Base-by-base conservation (phyloP, 2,797 vertebrate genomes). In the Phrynocephalus guinanensis region DNA sequence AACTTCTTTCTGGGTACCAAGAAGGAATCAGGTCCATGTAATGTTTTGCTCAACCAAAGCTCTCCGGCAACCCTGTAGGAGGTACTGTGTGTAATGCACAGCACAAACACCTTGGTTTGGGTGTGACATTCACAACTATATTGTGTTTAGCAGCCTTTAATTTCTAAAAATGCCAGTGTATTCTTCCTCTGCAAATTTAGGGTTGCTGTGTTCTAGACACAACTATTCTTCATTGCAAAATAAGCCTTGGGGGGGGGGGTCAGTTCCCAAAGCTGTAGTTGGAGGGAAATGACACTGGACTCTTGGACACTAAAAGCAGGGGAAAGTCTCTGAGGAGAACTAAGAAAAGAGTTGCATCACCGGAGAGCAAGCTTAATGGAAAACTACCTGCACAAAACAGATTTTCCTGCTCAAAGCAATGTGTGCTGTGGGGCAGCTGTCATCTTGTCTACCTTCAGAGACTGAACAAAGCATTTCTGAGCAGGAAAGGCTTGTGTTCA, bases 381-480 rank as follows among this genome's bases (percentile, higher is more conserved):
- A 87, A 87, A 70, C 73, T 83, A 83, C 73, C 48, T 60, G 48
- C 50, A 60, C 63, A 83, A 71, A 83, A 83, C 73, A 85, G 75
- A 70, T 33, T 30, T 77, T 70, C 50, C n/a, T 84, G 52, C 82
- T 52, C 85, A 63, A 80, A 80, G 38, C 50, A 72, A 80, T 73
- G 52, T 30, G 70, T 30, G 70, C 10, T 63, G 28, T 56, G 66
- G 63, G 50, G n/a, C 22, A 33, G 66, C 48, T 78, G 63, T 76
- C 73, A 76, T 82, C 56, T 75, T 70, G 81, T 78, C 73, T 83
- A 60, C 67, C 66, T 78, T 87, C 33, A n/a, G 66, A 87, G 80
- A 44, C 50, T 60, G 33, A 83, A 78, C 81, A 66, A 63, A 75
- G 38, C 28, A 30, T 44, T 83, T 38, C 50, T 50, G 73, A 87